phyloP scores from a whole-genome alignment of 2,797 vertebrate species.

The Streptopelia turtur region DNA sequence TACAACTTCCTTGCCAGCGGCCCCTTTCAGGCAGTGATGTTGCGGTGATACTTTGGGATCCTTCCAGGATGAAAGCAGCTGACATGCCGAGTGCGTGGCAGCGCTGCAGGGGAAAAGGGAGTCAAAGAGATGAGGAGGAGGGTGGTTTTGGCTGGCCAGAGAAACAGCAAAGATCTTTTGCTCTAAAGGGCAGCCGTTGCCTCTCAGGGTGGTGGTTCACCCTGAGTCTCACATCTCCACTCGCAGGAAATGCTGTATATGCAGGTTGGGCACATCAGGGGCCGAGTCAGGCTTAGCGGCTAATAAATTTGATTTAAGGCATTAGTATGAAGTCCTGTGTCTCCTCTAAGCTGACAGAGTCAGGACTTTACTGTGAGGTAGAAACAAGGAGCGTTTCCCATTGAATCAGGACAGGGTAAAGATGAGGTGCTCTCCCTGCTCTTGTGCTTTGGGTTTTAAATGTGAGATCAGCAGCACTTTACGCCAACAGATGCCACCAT shows the following conservation, averaged over 20 bases:
- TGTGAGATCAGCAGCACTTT: neutral
- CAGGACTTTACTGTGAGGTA: neutral
- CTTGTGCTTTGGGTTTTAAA: neutral
- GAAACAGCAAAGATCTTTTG: neutral
- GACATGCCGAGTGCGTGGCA: neutral
- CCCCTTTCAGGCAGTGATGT: neutral
- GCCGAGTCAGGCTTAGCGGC: neutral
- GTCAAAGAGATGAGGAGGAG: neutral
- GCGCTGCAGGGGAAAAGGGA: neutral
- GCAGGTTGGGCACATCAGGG: neutral
- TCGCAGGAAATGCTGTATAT: neutral
- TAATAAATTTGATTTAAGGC: neutral
- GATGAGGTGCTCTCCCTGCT: neutral
- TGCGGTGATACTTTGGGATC: neutral
- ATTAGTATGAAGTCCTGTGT: neutral
- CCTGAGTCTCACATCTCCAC: neutral
- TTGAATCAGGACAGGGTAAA: neutral
- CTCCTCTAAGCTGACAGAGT: neutral
- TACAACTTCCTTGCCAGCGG: neutral
- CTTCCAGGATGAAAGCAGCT: neutral
- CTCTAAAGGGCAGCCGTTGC: no score
- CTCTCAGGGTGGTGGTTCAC: neutral
- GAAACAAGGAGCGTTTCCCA: neutral
- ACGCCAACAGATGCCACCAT: fast-evolving
- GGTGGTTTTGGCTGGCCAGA: neutral